Evolutionary conservation across 2,888 invertebrate genomes (phyloP).

Genomic region (Thysanoteuthis rhombus): DNA sequence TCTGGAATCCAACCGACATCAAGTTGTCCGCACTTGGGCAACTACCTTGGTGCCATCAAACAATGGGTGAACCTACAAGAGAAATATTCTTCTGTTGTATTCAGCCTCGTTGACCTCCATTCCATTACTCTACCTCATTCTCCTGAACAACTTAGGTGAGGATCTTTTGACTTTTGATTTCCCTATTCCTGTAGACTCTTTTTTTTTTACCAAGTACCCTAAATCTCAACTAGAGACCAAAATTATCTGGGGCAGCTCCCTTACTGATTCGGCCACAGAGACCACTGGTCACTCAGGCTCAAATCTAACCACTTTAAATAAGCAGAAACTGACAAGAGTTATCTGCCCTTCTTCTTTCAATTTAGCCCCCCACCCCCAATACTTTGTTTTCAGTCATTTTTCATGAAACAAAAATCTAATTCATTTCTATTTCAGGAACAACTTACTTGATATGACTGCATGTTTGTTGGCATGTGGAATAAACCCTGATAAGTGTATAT

Average conservation of each 20-base stretch:
- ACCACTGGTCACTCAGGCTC: too few species aligned
- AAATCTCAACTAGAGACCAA: too few species aligned
- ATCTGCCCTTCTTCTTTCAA: too few species aligned
- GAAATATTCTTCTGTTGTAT: slow-evolving; percentile 75
- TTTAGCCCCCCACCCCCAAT: too few species aligned
- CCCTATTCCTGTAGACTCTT: neutral
- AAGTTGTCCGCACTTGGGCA: slow-evolving; percentile 91
- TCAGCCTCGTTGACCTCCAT: slow-evolving; percentile 92
- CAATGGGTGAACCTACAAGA: slow-evolving; percentile 86
- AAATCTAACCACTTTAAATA: too few species aligned
- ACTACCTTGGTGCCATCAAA: slow-evolving; percentile 92
- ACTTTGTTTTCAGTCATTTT: too few species aligned
- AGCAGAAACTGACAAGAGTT: too few species aligned
- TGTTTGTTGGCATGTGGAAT: slow-evolving; percentile 90
- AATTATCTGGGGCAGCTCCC: too few species aligned
- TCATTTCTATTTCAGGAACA: slow-evolving; percentile 62
- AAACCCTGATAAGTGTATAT: slow-evolving; percentile 79
- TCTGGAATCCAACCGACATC: slow-evolving; percentile 94
- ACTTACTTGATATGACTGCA: slow-evolving; percentile 83
- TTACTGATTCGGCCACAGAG: too few species aligned
- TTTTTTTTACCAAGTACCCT: too few species aligned
- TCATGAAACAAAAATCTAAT: too few species aligned
- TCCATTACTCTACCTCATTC: slow-evolving; percentile 85
- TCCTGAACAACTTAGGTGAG: slow-evolving; percentile 60
- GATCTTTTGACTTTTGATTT: neutral